Base-by-base conservation (phyloP, 1,140 invertebrate genomes). In the Aphaenogaster floridana region DNA sequence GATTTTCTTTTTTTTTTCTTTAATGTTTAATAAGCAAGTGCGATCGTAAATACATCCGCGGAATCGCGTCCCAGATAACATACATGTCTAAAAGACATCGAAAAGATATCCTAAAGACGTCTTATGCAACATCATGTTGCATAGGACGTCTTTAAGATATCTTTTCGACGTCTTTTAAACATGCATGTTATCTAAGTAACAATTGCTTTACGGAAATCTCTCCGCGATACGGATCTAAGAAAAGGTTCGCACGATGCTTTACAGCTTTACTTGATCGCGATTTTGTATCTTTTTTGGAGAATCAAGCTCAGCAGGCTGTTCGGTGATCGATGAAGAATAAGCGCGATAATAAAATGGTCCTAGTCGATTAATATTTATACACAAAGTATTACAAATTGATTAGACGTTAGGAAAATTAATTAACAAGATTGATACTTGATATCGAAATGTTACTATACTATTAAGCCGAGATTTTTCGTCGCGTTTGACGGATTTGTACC, bases 401-500 rank as follows among this genome's bases (percentile, higher is more conserved):
- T 52, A 54, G 9, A 36, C 34, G 15, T 72, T 57, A 77, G 36
- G 2, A 77, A 28, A 77, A 77, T 77, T 28, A 59, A 52, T 52
- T 69, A 69, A 50, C 6, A 6, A 69, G 11, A 59, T 76, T 17
- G 36, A 74, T 74, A 59, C 0, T 76, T 28, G n/a, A 69, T 69
- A 48, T 69, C 21, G 6, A 28, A 59, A 59, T 42, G 28, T 59
- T 13, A 28, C 11, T 76, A 52, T 42, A 42, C 1, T 76, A 76
- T 15, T 59, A 76, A 74, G n/a, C 71, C 52, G 36, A 76, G 59
- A 59, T 48, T 45, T 69, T 28, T 76, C 48, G n/a, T 74, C 52
- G 52, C 5, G 11, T 39, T 76, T 76, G 36, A 76, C 39, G 54
- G n/a, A 59, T 76, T 59, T 39, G 3, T 54, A 39, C 3, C 34